Conservation (phyloP, 2,113 vertebrate species). For the Otus sunia region DNA sequence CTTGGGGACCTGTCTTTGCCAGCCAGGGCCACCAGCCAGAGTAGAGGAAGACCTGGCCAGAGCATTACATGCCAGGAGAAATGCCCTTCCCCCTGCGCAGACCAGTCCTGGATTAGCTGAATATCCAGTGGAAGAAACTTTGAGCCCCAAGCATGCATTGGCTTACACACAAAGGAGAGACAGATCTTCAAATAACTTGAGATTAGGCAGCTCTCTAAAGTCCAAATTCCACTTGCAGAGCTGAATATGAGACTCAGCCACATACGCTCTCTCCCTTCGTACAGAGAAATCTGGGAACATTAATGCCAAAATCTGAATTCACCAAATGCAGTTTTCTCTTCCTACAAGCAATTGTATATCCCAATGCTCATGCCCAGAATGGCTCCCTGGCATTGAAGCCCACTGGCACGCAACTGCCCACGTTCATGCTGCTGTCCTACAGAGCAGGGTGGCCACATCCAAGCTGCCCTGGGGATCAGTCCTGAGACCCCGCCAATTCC, state of each 20-base stretch:
- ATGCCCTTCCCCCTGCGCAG: neutral
- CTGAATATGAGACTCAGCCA: neutral
- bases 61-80: neutral
- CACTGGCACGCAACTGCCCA: fast-evolving
- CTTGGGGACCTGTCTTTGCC: neutral
- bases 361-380: neutral
- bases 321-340: neutral
- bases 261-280: fast-evolving
- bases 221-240: neutral
- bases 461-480: neutral
- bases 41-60: neutral
- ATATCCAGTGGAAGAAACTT: neutral
- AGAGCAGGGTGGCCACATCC: neutral
- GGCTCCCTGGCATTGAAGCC: neutral
- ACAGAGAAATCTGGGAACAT: neutral
- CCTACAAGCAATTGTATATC: neutral
- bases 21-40: neutral
- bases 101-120: neutral
- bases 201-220: neutral
- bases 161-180: neutral
- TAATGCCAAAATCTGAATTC: neutral
- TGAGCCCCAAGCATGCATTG: neutral
- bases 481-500: neutral
- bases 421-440: neutral
- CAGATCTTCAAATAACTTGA: neutral